Percentiles rank a stretch among this genome's conserved stretches.
Evolutionary conservation across 2,888 invertebrate species (phyloP).

Genomic region (Cephus runcator): DNA sequence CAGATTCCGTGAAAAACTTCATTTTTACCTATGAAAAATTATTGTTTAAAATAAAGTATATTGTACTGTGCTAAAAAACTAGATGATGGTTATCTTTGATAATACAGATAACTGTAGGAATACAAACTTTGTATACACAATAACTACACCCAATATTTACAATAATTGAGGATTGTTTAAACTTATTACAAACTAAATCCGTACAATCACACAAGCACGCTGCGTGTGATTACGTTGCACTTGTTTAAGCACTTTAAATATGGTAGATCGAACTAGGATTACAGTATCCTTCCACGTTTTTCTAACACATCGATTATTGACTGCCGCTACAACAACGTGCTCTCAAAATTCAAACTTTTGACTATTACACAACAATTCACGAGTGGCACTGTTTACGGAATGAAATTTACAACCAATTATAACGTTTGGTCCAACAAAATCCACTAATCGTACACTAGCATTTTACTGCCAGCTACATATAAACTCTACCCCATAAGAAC

Average conservation of each 20-base stretch:
- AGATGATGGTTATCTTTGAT: neutral
- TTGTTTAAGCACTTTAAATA: neutral
- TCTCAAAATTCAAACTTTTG: neutral
- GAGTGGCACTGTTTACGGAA: neutral
- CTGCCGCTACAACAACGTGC: neutral
- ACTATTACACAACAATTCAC: neutral
- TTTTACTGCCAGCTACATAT: neutral
- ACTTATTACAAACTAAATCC: neutral
- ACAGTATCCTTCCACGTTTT: neutral
- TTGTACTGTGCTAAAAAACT: neutral
- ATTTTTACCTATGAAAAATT: slow-evolving; percentile 64
- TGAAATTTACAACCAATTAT: neutral
- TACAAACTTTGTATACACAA: neutral
- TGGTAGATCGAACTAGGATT: neutral
- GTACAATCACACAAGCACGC: neutral
- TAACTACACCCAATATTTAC: neutral
- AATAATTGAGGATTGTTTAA: neutral
- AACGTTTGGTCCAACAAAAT: neutral
- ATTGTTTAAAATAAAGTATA: neutral
- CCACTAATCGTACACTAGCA: neutral
- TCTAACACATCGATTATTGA: neutral
- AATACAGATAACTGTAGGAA: neutral
- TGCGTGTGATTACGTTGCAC: neutral
- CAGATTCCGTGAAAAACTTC: slow-evolving; percentile 76
- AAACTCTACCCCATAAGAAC: neutral